phyloP scores from a whole-genome alignment of 1,140 invertebrate species.

The Idris sp. region DNA sequence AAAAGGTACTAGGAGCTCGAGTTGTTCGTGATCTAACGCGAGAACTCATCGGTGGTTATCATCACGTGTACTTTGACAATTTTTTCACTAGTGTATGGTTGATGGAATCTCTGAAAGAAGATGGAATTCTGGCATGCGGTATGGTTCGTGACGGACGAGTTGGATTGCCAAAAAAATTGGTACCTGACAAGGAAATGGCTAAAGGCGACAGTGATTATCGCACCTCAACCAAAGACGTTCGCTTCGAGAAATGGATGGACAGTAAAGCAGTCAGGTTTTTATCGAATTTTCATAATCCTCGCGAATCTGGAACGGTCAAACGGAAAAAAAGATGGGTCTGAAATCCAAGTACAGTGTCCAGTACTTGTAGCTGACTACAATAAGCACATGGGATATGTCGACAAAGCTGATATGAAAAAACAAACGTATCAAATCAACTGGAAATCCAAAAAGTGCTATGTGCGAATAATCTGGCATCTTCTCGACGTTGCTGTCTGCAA shows the following conservation, averaged over 20 bases:
- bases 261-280: slow-evolving; percentile 64
- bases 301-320: too few species aligned
- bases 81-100: too few species aligned
- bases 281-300: slow-evolving; percentile 65
- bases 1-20: slow-evolving; percentile 42
- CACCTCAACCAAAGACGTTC: slow-evolving; percentile 21
- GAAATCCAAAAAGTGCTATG: slow-evolving; percentile 72
- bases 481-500: slow-evolving; percentile 65
- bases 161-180: too few species aligned
- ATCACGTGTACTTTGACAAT: too few species aligned
- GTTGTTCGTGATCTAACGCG: slow-evolving; percentile 66
- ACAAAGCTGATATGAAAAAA: slow-evolving; percentile 68
- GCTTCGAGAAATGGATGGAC: slow-evolving; percentile 63
- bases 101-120: too few species aligned
- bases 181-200: slow-evolving; percentile 61
- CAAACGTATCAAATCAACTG: slow-evolving; percentile 67
- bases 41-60: slow-evolving; percentile 59
- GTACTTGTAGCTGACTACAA: too few species aligned
- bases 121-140: too few species aligned
- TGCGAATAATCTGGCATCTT: slow-evolving; percentile 69
- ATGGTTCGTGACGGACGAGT: slow-evolving; percentile 59
- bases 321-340: too few species aligned
- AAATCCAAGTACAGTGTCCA: too few species aligned
- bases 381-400: too few species aligned
- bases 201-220: slow-evolving; percentile 20